phyloP scores from a whole-genome alignment of 2,113 vertebrate genomes.

The Enhydra lutris region DNA sequence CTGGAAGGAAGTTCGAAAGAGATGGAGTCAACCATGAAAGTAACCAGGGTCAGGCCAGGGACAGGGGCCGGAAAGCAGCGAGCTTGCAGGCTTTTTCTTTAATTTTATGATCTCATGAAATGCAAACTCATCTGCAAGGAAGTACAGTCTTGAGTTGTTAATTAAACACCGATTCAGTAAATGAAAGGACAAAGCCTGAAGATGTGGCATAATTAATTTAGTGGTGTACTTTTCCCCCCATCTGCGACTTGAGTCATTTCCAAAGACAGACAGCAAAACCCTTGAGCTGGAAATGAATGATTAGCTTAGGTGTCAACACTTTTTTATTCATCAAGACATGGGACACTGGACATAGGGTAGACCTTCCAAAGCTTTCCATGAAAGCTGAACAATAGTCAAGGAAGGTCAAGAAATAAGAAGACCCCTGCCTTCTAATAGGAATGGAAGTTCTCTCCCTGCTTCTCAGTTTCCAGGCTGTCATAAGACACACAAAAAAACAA shows the following conservation, averaged over 20 bases:
- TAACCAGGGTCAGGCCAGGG: not conserved
- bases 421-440: not conserved
- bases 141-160: constrained; percentile 32
- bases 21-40: constrained; percentile 1
- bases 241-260: constrained; percentile 57
- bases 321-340: not conserved
- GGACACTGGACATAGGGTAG: not conserved
- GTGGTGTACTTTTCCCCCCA: not conserved
- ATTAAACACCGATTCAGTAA: constrained; percentile 19
- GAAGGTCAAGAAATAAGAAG: not conserved
- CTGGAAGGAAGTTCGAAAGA: not conserved
- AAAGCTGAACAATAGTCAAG: not conserved
- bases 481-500: constrained; percentile 40
- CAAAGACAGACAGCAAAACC: constrained; percentile 39
- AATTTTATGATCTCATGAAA: constrained; percentile 54
- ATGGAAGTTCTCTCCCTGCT: not conserved
- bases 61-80: not conserved
- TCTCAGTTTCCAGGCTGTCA: not conserved
- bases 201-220: constrained; percentile 7
- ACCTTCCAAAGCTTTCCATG: not conserved
- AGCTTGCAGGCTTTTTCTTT: constrained; percentile 3
- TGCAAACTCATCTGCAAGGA: constrained; percentile 7
- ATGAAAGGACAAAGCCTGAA: constrained; percentile 27
- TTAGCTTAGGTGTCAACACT: not conserved
- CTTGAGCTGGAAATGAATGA: not conserved